A percentile compares a stretch with the other conserved stretches of the same genome.
Evolutionary conservation across 2,797 vertebrate species (phyloP).

Genomic region (Melanotaenia parkinsoni): DNA sequence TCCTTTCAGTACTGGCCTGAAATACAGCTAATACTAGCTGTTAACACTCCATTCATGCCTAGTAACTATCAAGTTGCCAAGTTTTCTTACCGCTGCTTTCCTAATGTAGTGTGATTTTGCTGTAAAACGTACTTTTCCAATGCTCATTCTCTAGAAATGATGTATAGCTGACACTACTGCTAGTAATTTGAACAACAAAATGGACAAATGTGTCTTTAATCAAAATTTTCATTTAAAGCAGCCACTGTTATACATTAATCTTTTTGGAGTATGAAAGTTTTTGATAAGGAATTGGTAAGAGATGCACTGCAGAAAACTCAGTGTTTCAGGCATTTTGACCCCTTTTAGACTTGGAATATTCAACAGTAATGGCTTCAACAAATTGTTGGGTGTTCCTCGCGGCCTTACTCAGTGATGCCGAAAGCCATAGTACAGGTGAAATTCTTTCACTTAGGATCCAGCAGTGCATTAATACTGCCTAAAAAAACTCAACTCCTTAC

Average conservation of each 20-base stretch:
- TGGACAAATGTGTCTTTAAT: constrained; percentile 5
- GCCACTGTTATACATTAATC: constrained; percentile 21
- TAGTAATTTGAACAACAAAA: constrained; percentile 6
- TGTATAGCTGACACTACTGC: constrained; percentile 25
- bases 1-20: constrained; percentile 46
- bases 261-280: constrained; percentile 23
- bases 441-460: neutral
- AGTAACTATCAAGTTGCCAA: constrained; percentile 62
- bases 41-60: constrained; percentile 55
- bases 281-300: neutral
- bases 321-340: neutral
- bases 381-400: neutral
- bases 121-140: constrained; percentile 24
- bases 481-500: neutral
- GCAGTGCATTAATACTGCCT: neutral
- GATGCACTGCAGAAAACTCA: neutral
- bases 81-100: constrained; percentile 23
- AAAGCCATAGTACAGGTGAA: neutral
- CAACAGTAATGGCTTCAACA: neutral
- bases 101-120: constrained; percentile 23
- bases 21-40: constrained; percentile 43
- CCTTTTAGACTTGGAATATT: neutral
- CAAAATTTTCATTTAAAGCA: constrained; percentile 4
- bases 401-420: neutral
- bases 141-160: constrained; percentile 22